Base-by-base conservation (phyloP, 2,888 invertebrate species). In the Hetaerina titia region DNA sequence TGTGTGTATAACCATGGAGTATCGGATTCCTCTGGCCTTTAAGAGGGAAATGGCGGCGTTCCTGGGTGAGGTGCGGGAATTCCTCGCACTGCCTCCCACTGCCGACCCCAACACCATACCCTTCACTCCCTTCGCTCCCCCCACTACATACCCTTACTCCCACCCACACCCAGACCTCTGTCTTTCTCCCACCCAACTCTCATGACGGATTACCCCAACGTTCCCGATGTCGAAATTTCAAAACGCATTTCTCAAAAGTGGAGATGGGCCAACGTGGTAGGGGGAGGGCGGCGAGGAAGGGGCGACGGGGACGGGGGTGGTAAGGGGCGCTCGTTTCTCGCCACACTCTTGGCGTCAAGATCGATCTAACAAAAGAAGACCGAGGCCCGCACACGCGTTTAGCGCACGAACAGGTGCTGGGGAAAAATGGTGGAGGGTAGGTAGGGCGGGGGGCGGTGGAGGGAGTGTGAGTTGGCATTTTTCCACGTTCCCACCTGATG, bases 321-420 rank as follows among this genome's bases (percentile, higher is more conserved):
- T 9, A 22, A 17, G 19, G 69, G 22, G 69, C n/a, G 22, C n/a
- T 17, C 19, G 69, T n/a, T 69, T 17, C 63, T 63, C 63, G 17
- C 63, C 63, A 63, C 17, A 63, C 15, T 69, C n/a, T 69, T 69
- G 69, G n/a, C 22, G 69, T 69, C 69, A 17, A 69, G n/a, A 69
- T 69, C 69, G 69, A 69, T 69, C 69, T n/a, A n/a, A 69, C 69
- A 69, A 69, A 69, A 69, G 69, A 69, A 69, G 69, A 69, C n/a
- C 69, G 63, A 45, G 63, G 63, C 13, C 19, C 63, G 63, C 17
- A 13, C 15, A 19, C 17, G 17, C 63, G 69, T n/a, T 69, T 69
- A 69, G 69, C 69, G n/a, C 11, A n/a, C n/a, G 69, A 69, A 69
- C 19, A 17, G 69, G 45, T 45, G 45, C 45, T 45, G 45, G 45